A percentile compares a stretch with the other conserved stretches of the same genome.
Conservation (phyloP, 2,797 vertebrate species). For the Aplochiton taeniatus region DNA sequence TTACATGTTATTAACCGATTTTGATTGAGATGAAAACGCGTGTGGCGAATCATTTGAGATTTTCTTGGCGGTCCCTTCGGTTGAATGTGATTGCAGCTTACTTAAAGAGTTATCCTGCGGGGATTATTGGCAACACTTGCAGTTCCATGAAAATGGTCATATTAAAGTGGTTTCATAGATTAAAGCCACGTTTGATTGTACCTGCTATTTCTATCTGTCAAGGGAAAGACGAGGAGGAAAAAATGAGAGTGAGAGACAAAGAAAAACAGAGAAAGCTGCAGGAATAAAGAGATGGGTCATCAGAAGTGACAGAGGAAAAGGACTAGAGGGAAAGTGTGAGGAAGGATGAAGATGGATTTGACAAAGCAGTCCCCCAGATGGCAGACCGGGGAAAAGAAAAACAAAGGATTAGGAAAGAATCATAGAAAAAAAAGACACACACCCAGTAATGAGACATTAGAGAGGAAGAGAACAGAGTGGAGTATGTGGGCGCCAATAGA, state of each 20-base stretch:
- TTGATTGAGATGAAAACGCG: too few relatives aligned
- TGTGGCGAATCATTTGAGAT: too few relatives aligned
- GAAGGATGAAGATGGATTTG: constrained; percentile 35
- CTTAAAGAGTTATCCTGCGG: too few relatives aligned
- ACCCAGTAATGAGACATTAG: constrained; percentile 37
- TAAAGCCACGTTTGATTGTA: too few relatives aligned
- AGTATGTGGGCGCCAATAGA: constrained; percentile 23
- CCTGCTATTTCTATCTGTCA: neutral
- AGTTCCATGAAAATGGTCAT: too few relatives aligned
- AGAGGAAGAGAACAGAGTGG: constrained; percentile 19
- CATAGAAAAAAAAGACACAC: neutral
- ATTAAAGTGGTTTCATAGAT: too few relatives aligned
- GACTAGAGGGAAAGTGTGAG: constrained; percentile 12
- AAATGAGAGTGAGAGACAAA: constrained; percentile 14
- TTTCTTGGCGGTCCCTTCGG: too few relatives aligned
- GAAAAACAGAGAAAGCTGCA: neutral
- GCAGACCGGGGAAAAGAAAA: constrained; percentile 32
- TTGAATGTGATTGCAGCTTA: too few relatives aligned
- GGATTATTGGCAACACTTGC: too few relatives aligned
- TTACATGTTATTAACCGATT: too few relatives aligned
- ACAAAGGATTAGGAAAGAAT: constrained; percentile 36
- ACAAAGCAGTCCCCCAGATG: constrained; percentile 18
- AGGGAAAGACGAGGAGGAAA: constrained; percentile 11
- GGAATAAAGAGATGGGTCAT: neutral
- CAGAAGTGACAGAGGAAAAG: too few relatives aligned